Base-by-base conservation (phyloP, 2,797 vertebrate genomes). In the Centroberyx gerrardi region DNA sequence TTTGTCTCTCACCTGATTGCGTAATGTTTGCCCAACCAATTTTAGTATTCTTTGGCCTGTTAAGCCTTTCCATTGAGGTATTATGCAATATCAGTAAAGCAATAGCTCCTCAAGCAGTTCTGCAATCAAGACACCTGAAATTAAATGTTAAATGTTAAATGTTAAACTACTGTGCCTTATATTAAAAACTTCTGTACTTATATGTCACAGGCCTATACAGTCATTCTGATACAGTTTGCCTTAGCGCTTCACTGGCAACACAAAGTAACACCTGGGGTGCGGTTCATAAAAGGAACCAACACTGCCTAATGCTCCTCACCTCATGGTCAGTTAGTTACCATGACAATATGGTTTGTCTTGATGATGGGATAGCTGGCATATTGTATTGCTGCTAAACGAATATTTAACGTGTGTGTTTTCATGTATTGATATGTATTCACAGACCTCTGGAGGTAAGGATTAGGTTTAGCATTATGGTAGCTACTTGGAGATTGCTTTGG, bases 201-300 rank as follows among this genome's bases (percentile, higher is more conserved):
- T 33, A 54, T 54, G 59, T 59, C 72, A 31, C 61, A 27, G 9
- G 27, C 38, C 9, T 49, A 18, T 0, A 63, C 42, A 58, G 63
- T 80, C 64, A 80, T 78, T 82, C 28, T 65, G 58, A 69, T 52
- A 68, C 65, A 51, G 40, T 22, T 5, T 56, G 40, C 22, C 46
- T 44, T 3, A 31, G 1, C 14, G 56, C 75, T 78, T 76, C 63
- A 73, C 31, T 51, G 52, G 28, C 7, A 55, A 60, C 64, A 55
- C 44, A n/a, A 61, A 67, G 62, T 15, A 46, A 68, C 70, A 80
- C 36, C 68, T 72, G 70, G 7, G 40, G 12, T 14, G 1, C 62
- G 13, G 6, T 3, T 49, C 3, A 10, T 9, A 38, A 62, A 54
- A 8, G 12, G 40, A 80, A 85, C 63, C 27, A 7, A 17, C 53